Evolutionary conservation across 2,888 invertebrate genomes (phyloP), one percentile per base, ranked within the genome.

Genomic region (Apodemia zela): DNA sequence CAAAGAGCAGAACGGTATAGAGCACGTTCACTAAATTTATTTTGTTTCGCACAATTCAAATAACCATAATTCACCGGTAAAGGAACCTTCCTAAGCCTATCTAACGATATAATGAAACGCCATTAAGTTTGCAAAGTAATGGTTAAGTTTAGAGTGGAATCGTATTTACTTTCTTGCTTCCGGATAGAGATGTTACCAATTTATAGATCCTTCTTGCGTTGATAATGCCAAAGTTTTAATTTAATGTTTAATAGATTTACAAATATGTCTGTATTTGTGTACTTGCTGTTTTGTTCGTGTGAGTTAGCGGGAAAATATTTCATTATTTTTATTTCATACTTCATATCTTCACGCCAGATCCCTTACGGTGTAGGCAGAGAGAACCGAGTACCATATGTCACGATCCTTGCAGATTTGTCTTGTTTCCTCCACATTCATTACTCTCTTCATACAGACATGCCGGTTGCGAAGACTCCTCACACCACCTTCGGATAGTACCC

Each of bases 1-100:
- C 91, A 91, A 90, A 90, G 89, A 89, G 90, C 89, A 89, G 86
- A 89, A 88, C 89, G 83, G 80, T 74, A 89, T 85, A 89, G 88
- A 83, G 89, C 91, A 91, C 91, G 91, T 91, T 88, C 88, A 83
- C 82, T 88, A 88, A 91, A 91, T 91, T 91, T 91, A 91, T 91
- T 90, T 90, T 90, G 91, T 90, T 90, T 90, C 89, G 85, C 80
- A 90, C 90, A 89, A 90, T 91, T 91, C 90, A 91, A 91, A 91
- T 91, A 91, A 91, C 91, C 91, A 91, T 91, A 90, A 91, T 77
- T 91, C 91, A 91, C 86, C 71, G 75, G 72, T 82, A 71, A 75
- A 78, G 76, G 78, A 73, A 79, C 79, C 80, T 58, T 59, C 62
- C 75, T 89, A 87, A 89, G 89, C 90, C 89, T 89, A 89, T 86